Base-by-base conservation (phyloP, 2,797 vertebrate genomes). In the Psittacula derbiana region DNA sequence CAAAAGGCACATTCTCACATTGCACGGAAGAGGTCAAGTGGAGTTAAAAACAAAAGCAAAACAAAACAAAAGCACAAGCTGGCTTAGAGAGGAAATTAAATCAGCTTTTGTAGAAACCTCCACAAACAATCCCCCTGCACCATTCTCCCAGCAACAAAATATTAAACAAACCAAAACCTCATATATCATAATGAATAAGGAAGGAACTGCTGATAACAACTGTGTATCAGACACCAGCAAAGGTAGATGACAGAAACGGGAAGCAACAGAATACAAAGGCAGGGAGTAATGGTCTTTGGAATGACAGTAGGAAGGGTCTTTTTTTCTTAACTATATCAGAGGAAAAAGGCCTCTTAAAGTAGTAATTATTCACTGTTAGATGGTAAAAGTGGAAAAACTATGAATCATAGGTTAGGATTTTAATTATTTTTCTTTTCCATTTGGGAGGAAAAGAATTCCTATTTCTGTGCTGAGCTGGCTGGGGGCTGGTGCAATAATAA, bases 41-140 rank as follows among this genome's bases (percentile, higher is more conserved):
- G 52, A 95, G 80, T 83, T 93, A 86, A 90, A 96, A 97, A 47
- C 60, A 90, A 93, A 88, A 90, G 17, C 83, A 80, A 80, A 91
- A 31, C 69, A 94, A 92, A 91, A 80, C 44, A 88, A 92, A 87
- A 81, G 27, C 50, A 79, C 53, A 92, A 67, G 15, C 31, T 92
- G 71, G 3, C 16, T 94, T 76, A 73, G 60, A 91, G 52, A 93
- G 92, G 95, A 95, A 97, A 95, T 95, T 95, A 90, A 92, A 95
- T 92, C 86, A 94, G 67, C 86, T 93, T 95, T 92, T 94, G 47
- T 80, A 79, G 92, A 95, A 94, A 65, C 25, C 20, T 93, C 18
- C 76, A 84, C 73, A 94, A 96, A 95, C 58, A 92, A 75, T 62
- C 44, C 16, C 43, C 23, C 16, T 84, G 31, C 49, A 86, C 62